Evolutionary conservation across 2,888 invertebrate species (phyloP).

Genomic region (Cantharis lateralis): DNA sequence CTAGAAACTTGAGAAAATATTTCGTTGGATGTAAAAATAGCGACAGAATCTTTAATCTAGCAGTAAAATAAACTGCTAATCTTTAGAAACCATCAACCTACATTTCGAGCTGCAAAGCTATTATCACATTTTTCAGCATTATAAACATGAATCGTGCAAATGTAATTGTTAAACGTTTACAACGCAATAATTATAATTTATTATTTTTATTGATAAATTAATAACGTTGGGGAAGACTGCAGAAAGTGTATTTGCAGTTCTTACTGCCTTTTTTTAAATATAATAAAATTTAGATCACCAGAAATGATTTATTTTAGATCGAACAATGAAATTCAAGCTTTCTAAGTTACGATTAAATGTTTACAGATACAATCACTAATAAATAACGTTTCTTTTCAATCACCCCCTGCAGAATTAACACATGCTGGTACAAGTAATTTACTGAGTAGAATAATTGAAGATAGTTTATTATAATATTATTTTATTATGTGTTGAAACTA

Average conservation of each 20-base stretch:
- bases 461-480: constrained; percentile 24
- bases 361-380: constrained; percentile 11
- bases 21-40: not conserved
- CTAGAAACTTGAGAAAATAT: not conserved
- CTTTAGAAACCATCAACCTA: constrained; percentile 7
- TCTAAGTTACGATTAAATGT: constrained; percentile 18
- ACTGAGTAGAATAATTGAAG: constrained; percentile 24
- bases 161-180: constrained; percentile 12
- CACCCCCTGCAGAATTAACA: constrained; percentile 24
- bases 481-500: constrained; percentile 6
- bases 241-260: not conserved
- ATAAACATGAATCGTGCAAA: constrained; percentile 14
- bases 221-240: not conserved
- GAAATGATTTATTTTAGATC: constrained; percentile 15
- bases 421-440: constrained; percentile 24
- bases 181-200: constrained; percentile 13
- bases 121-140: constrained; percentile 11
- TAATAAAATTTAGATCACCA: not conserved
- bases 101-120: constrained; percentile 5
- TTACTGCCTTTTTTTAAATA: not conserved
- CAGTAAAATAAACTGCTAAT: not conserved
- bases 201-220: not conserved
- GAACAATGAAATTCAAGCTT: constrained; percentile 10
- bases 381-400: constrained; percentile 23
- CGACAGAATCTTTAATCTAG: not conserved